These are phyloP conservation scores for Eonycteris spelaea DNA, from an alignment of 2,113 vertebrate species.

Conservation along the genomic window DNA sequence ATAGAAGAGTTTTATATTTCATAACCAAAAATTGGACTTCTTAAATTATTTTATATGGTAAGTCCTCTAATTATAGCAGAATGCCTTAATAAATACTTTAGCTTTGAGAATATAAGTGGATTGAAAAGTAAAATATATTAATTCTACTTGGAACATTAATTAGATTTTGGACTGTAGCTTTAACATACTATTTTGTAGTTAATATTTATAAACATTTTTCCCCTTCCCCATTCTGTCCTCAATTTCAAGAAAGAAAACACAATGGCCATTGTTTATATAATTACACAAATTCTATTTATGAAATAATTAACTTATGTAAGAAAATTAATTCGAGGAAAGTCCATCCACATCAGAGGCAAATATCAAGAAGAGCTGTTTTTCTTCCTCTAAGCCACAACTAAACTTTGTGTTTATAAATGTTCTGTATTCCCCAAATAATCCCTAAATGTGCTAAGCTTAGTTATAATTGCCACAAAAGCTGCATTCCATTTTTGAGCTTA, in stretches of 20 bases:
- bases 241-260: background rate
- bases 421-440: background rate
- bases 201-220: background rate
- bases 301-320: background rate
- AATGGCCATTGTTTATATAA: background rate
- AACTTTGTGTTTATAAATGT: background rate
- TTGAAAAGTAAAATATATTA: constrained; percentile 6
- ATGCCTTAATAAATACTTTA: background rate
- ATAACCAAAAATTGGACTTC: background rate
- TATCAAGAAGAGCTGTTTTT: background rate
- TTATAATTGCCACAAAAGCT: background rate
- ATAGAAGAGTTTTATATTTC: background rate
- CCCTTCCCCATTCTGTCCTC: background rate
- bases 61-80: background rate
- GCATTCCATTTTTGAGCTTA: background rate
- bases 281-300: background rate
- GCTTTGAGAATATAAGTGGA: background rate
- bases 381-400: background rate
- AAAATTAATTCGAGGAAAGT: background rate
- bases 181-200: background rate
- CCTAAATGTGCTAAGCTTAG: background rate
- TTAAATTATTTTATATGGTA: background rate
- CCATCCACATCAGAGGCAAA: background rate
- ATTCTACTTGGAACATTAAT: background rate
- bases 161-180: background rate